A percentile compares a stretch with the other conserved stretches of the same genome.
phyloP scores from a whole-genome alignment of 2,113 vertebrate genomes.

The Marcusenius ussheri region DNA sequence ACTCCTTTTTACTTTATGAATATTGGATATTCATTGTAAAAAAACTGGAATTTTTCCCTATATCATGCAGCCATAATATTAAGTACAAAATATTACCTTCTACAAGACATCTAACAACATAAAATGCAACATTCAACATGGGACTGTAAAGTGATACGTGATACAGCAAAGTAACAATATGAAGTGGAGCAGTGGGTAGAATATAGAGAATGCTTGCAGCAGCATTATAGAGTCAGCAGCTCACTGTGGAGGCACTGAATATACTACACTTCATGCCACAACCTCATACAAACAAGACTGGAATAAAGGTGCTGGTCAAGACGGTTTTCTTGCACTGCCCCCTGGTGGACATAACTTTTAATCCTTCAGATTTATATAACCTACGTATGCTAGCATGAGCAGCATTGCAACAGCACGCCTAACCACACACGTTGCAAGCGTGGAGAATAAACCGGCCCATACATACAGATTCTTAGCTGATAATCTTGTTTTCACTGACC shows the following conservation, averaged over 20 bases:
- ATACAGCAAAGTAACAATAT: neutral
- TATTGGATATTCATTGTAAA: neutral
- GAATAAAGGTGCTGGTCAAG: neutral
- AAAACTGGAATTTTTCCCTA: neutral
- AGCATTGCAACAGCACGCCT: neutral
- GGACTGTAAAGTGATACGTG: neutral
- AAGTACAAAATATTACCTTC: neutral
- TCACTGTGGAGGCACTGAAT: neutral
- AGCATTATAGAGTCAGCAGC: neutral
- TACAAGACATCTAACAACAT: neutral
- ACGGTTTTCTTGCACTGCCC: neutral
- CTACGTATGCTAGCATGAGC: neutral
- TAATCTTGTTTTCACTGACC: constrained; percentile 49
- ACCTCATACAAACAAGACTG: neutral
- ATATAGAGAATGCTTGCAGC: neutral
- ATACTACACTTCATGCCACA: neutral
- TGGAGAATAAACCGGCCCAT: neutral
- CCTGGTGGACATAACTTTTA: neutral
- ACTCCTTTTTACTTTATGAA: neutral
- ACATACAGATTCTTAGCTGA: neutral
- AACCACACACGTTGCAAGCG: neutral
- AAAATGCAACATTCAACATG: neutral
- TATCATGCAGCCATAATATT: neutral
- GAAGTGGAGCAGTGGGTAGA: neutral
- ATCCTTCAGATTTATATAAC: neutral